Percentiles rank a stretch among this genome's conserved stretches.
These are phyloP conservation scores for Apistogramma diplotaenia DNA, from an alignment of 2,113 vertebrate species.

Conservation along the genomic window DNA sequence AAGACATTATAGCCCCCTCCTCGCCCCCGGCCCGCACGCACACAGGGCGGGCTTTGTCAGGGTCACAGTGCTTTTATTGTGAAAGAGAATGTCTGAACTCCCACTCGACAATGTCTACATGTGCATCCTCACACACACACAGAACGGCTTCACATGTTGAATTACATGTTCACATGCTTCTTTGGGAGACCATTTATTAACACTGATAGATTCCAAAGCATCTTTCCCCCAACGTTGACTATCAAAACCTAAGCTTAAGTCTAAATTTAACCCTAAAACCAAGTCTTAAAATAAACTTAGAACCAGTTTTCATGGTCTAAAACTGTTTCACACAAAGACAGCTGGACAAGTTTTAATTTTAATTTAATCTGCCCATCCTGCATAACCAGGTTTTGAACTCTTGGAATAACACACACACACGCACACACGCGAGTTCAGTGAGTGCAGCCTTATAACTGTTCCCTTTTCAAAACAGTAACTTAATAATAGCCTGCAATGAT, in stretches of 20 bases:
- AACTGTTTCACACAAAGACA: background rate
- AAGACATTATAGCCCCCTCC: slow-evolving; percentile 9
- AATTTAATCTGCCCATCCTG: background rate
- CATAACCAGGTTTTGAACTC: no score
- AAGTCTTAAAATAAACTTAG: background rate
- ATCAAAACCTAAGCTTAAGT: background rate
- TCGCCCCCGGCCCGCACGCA: background rate
- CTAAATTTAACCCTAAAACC: background rate
- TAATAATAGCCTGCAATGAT: background rate
- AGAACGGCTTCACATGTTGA: no score
- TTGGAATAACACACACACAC: background rate
- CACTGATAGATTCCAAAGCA: background rate
- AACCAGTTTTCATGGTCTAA: background rate
- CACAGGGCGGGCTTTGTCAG: slow-evolving; percentile 58
- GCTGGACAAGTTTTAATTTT: background rate
- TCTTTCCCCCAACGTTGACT: background rate
- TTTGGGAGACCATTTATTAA: background rate
- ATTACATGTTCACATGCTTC: background rate
- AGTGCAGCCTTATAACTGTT: background rate
- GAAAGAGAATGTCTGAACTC: slow-evolving; percentile 61
- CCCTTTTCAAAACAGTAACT: background rate
- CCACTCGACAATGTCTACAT: slow-evolving; percentile 39
- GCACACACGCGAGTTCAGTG: background rate
- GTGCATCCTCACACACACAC: background rate
- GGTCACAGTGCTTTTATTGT: slow-evolving; percentile 70